Base-by-base conservation (phyloP, 2,113 vertebrate species). In the Seriola rivoliana region DNA sequence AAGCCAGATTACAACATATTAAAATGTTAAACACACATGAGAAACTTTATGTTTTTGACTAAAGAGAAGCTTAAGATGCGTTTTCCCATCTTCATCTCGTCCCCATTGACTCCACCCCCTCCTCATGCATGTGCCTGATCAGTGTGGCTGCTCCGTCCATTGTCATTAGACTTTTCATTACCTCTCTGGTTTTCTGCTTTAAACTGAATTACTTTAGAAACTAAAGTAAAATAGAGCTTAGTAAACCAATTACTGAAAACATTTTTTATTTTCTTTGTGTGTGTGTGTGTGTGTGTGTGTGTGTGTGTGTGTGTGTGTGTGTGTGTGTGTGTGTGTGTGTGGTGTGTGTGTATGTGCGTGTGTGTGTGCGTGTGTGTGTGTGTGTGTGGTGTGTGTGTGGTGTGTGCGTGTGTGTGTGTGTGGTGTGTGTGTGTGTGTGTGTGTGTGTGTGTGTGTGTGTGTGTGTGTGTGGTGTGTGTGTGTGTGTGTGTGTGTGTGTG, bases 401-500 rank as follows among this genome's bases (percentile, higher is more conserved):
- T 98, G 88, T 48, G 46, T 48, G 14, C n/a, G n/a, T 99, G 89
- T 98, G 98, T 96, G 98, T 98, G 88, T 50, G 46, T 50, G 14
- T 75, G 54, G 98, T 98, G 88, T 48, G 46, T 48, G 14, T 75
- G 54, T 36, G 68, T 78, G 70, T 69, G 62, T 77, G 40, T 71
- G 36, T 66, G 42, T 72, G 32, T 75, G 66, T 82, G 73, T 93
- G 40, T 91, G 71, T 78, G 69, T 84, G 50, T 82, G 98, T 85
- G 98, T 99, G 89, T 98, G 98, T 96, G 98, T 99, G 88, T 99
- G 98, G 98, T 98, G 88, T 48, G 46, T 48, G 14, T 75, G 54
- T 36, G 72, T 78, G 65, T 69, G 62, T 78, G 40, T 71, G 36
- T 63, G 42, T 72, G 32, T 75, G 69, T 82, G 73, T 93, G 44